Evolutionary conservation across 2,113 vertebrate species (phyloP).

Genomic region (Corvus cornix): DNA sequence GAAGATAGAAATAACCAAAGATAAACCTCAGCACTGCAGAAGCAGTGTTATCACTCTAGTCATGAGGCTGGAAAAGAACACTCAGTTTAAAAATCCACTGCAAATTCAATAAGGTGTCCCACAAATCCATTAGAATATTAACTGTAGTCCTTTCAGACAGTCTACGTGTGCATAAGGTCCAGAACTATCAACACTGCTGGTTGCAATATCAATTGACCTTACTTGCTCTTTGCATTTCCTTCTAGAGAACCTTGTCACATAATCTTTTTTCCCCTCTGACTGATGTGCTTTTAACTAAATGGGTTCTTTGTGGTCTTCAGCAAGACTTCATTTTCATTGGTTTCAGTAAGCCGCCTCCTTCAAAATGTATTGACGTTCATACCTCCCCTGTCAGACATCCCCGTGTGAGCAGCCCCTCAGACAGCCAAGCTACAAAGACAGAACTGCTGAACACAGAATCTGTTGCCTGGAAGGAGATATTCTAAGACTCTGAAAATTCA

Average conservation of each 20-base stretch:
- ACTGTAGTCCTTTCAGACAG: neutral
- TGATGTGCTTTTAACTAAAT: neutral
- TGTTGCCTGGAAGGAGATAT: neutral
- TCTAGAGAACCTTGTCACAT: neutral
- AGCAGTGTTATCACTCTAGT: neutral
- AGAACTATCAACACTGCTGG: neutral
- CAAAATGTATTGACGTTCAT: neutral
- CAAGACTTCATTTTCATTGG: neutral
- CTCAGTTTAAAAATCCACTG: neutral
- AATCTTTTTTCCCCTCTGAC: neutral
- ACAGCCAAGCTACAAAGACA: neutral
- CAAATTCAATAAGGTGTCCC: neutral
- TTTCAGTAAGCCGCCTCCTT: neutral
- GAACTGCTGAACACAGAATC: neutral
- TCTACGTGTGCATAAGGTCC: neutral
- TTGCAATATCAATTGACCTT: neutral
- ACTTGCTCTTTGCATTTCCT: neutral
- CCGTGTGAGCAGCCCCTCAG: neutral
- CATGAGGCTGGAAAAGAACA: neutral
- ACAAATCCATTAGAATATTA: neutral
- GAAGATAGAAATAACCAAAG: neutral
- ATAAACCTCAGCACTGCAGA: neutral
- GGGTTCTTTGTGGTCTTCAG: neutral
- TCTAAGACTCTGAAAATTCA: neutral
- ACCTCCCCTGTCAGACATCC: neutral